These are phyloP conservation scores for Aptenodytes patagonicus DNA, from an alignment of 2,113 vertebrate species.

Conservation along the genomic window DNA sequence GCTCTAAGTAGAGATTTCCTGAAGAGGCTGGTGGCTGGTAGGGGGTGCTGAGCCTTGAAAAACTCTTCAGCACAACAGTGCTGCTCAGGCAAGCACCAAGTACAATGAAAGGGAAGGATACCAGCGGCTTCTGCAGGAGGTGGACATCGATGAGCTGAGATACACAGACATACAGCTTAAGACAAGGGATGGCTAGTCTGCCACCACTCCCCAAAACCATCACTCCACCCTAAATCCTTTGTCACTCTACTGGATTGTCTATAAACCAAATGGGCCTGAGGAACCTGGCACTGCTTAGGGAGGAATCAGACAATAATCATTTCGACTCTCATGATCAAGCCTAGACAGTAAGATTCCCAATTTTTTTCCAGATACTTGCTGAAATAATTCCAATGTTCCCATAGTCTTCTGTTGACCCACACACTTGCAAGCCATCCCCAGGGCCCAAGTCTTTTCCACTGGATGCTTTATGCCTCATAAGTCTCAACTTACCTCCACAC, in stretches of 20 bases:
- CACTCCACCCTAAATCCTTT: neutral
- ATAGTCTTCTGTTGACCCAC: neutral
- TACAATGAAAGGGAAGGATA: constrained; percentile 68
- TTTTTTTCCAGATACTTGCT: neutral
- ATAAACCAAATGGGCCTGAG: neutral
- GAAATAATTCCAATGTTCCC: neutral
- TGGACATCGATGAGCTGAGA: constrained; percentile 81
- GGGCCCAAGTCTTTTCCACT: neutral
- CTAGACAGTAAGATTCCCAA: neutral
- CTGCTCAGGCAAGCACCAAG: constrained; percentile 83
- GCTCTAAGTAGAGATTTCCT: constrained; percentile 56
- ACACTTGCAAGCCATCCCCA: rapidly evolving
- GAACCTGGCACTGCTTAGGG: neutral
- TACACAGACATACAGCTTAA: neutral
- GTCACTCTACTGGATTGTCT: neutral
- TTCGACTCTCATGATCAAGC: neutral
- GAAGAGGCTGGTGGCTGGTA: neutral
- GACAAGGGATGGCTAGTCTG: neutral
- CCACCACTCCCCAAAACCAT: neutral
- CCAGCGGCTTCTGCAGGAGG: constrained; percentile 77
- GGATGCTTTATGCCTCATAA: neutral
- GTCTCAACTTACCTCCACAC: constrained; percentile 71
- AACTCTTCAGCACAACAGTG: constrained; percentile 73
- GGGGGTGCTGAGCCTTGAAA: constrained; percentile 71
- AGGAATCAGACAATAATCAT: neutral